A percentile compares a stretch with the other conserved stretches of the same genome.
Evolutionary conservation across 1,140 invertebrate species (phyloP).

Genomic region (Hesperophylax magnus): DNA sequence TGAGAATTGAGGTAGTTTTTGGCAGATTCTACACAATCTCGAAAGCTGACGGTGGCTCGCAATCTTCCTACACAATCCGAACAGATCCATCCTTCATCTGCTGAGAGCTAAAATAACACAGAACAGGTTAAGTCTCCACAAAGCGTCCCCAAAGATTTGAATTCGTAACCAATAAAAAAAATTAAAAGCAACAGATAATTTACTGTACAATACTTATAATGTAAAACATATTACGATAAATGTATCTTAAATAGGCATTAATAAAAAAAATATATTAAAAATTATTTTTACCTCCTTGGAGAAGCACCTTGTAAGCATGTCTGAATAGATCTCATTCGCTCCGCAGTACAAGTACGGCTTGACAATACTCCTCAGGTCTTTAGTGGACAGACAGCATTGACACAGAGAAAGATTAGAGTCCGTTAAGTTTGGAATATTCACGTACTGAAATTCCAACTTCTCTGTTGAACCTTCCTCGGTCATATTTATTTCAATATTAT

Average conservation of each 20-base stretch:
- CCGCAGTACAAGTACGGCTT: conserved; percentile 50
- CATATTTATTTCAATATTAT: too few species aligned
- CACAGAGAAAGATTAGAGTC: conserved; percentile 43
- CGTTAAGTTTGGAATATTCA: background rate
- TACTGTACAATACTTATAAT: too few species aligned
- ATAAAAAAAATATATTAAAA: too few species aligned
- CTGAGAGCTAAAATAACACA: conserved; percentile 28
- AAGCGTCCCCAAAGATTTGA: too few species aligned
- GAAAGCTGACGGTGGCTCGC: conserved; percentile 44
- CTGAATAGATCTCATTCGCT: conserved; percentile 45
- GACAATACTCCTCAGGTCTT: conserved; percentile 43
- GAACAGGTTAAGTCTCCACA: too few species aligned
- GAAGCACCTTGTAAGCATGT: conserved; percentile 49
- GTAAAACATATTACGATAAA: too few species aligned
- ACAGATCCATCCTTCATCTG: conserved; percentile 49
- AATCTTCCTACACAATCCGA: conserved; percentile 49
- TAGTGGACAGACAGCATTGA: conserved; percentile 50
- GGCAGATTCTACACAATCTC: conserved; percentile 44
- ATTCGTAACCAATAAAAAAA: too few species aligned
- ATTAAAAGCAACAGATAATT: too few species aligned
- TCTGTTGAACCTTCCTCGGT: too few species aligned
- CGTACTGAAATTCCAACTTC: background rate
- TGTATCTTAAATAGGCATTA: too few species aligned
- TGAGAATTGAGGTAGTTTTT: conserved; percentile 37
- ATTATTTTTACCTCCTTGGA: conserved; percentile 39